Base-by-base conservation (phyloP, 2,888 invertebrate genomes). In the Antheraea yamamai region DNA sequence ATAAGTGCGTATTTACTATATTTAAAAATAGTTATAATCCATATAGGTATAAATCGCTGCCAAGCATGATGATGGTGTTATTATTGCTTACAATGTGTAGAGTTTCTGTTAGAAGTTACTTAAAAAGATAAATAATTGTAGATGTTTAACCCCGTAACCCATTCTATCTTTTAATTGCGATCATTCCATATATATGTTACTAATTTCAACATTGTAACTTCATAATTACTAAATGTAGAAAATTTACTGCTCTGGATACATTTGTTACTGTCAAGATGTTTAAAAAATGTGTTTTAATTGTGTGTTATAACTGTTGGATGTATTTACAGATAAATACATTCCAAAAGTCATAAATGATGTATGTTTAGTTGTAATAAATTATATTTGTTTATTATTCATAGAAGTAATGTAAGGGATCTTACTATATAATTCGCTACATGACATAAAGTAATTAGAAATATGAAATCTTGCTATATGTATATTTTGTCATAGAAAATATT, bases 21-120 rank as follows among this genome's bases (percentile, higher is more conserved):
- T 79, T 66, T 82, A 83, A 81, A 84, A 83, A 86, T 83, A 82
- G 80, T 83, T 79, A 76, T 74, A 74, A 75, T 66, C 16, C 16
- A 4, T 64, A 80, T 78, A 79, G 75, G 76, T 75, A 76, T 81
- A 76, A 77, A 73, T 79, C 39, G 77, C 74, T 86, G 84, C 83
- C 84, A 85, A 84, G 72, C 2, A 76, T 73, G 39, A 16, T 68
- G 76, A 78, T 77, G 73, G 64, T 75, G 73, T 73, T 39, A 47
- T 68, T 26, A n/a, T 39, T 20, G 39, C 72, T 74, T 52, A 30
- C 4, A 61, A 66, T 61, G 72, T 52, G 64, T 66, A 66, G 61
- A 35, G 14, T 55, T 35, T 61, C 35, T 39, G 52, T 73, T 55
- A 58, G 20, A 58, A 39, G 23, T 73, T 64, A 26, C 64, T 39